Percentiles rank a stretch among this genome's conserved stretches.
Evolutionary conservation across 2,797 vertebrate species (phyloP).

Genomic region (Adelosebastes latens): DNA sequence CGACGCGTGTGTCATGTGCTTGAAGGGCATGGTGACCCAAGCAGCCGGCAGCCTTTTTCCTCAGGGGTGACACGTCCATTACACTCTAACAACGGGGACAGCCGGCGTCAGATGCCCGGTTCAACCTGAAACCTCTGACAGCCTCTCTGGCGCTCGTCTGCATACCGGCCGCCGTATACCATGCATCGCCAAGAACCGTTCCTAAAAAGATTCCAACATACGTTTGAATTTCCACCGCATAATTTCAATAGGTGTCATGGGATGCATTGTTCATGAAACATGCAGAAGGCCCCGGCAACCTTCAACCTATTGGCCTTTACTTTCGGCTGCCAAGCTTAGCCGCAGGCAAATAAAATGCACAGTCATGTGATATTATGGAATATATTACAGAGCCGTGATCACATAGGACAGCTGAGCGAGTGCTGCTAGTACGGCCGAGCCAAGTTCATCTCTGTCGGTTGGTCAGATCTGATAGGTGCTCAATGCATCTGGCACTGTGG

Average conservation of each 20-base stretch:
- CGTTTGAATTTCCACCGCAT: constrained; percentile 50
- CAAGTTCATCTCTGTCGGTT: constrained; percentile 15
- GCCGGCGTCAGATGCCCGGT: constrained; percentile 38
- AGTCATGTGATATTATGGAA: constrained; percentile 61
- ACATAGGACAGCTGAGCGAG: constrained; percentile 42
- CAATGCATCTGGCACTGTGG: constrained; percentile 1
- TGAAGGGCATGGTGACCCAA: constrained; percentile 73
- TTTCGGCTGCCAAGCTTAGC: constrained; percentile 56
- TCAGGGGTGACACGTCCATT: constrained; percentile 72
- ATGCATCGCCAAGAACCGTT: constrained; percentile 7
- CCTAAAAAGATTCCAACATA: constrained; percentile 43
- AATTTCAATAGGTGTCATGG: constrained; percentile 49
- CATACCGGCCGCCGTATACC: constrained; percentile 28
- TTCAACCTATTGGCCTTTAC: constrained; percentile 55
- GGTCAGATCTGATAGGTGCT: constrained; percentile 26
- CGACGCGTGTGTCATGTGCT: constrained; percentile 57
- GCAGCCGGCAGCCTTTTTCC: constrained; percentile 64
- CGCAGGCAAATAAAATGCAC: constrained; percentile 60
- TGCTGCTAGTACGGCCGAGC: constrained; percentile 13
- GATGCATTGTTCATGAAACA: constrained; percentile 62
- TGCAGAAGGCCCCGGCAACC: constrained; percentile 52
- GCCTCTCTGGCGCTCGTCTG: constrained; percentile 37
- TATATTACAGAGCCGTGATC: constrained; percentile 48
- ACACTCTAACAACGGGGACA: constrained; percentile 66
- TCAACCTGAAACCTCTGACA: constrained; percentile 56